phyloP scores from a whole-genome alignment of 1,140 invertebrate genomes.

The Diachasmimorpha longicaudata region DNA sequence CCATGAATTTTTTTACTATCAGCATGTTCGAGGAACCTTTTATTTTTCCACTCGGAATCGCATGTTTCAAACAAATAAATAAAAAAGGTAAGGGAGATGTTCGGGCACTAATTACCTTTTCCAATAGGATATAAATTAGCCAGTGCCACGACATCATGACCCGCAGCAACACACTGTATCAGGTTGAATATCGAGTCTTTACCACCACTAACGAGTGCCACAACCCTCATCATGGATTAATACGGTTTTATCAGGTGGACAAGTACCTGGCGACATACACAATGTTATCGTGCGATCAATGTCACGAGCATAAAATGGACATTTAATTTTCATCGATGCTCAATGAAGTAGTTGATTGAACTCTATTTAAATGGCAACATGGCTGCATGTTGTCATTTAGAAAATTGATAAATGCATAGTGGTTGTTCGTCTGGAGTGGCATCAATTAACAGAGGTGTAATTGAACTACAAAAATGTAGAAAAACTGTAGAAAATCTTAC shows the following conservation, averaged over 20 bases:
- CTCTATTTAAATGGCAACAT: no score
- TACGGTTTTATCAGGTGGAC: constrained; percentile 26
- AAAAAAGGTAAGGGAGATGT: background rate
- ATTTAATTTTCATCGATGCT: background rate
- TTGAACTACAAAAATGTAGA: no score
- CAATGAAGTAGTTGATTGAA: no score
- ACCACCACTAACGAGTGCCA: constrained; percentile 92
- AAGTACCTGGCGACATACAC: constrained; percentile 30
- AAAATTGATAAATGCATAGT: no score
- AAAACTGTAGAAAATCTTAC: no score
- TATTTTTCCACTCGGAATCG: no score
- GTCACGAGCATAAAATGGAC: background rate
- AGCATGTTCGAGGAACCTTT: no score
- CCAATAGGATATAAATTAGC: constrained; percentile 92
- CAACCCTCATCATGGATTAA: constrained; percentile 77
- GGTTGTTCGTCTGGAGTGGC: no score
- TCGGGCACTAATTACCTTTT: constrained; percentile 68
- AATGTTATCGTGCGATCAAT: constrained; percentile 10
- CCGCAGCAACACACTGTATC: constrained; percentile 95
- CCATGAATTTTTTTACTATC: no score
- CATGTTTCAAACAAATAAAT: no score
- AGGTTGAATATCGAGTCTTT: constrained; percentile 99
- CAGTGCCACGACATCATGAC: constrained; percentile 94
- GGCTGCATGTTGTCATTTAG: no score
- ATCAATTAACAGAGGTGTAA: no score